Evolutionary conservation across 53 echinoderm and acorn worm genomes (phyloP).

Genomic region (Echinarachnius parma): DNA sequence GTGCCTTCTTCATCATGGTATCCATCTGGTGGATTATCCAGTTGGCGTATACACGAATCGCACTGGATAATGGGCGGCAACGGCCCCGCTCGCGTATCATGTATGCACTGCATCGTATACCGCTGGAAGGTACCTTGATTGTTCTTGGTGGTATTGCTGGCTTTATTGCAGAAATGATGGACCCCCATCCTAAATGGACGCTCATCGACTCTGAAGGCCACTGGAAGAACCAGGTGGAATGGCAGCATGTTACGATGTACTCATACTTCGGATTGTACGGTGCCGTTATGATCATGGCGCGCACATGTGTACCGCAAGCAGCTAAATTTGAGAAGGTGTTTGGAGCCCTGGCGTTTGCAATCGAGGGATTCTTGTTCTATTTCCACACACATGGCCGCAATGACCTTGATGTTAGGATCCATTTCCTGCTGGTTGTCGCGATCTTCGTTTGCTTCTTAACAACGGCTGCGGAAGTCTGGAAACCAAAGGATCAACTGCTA

Average conservation of each 20-base stretch:
- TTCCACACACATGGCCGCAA: constrained; percentile 79
- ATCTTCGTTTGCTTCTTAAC: constrained; percentile 64
- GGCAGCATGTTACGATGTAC: constrained; percentile 98
- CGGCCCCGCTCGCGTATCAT: constrained; percentile 57
- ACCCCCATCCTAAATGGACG: constrained; percentile 74
- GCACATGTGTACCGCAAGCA: constrained; percentile 61
- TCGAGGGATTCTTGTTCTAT: constrained; percentile 84
- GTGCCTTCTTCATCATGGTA: constrained; percentile 80
- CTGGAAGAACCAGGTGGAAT: constrained; percentile 69
- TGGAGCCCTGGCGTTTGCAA: constrained; percentile 75
- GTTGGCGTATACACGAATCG: constrained; percentile 64
- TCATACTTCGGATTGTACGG: constrained; percentile 90
- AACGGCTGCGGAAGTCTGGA: constrained; percentile 54
- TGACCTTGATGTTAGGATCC: constrained; percentile 74
- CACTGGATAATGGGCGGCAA: constrained; percentile 66
- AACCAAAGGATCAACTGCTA: constrained; percentile 56
- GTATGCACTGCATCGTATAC: constrained; percentile 54
- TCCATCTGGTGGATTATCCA: constrained; percentile 95
- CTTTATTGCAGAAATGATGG: constrained; percentile 79
- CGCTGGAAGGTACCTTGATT: constrained; percentile 73
- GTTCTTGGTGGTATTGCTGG: constrained; percentile 60
- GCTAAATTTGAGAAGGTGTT: constrained; percentile 65
- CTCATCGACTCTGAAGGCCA: constrained; percentile 67
- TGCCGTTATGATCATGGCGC: constrained; percentile 33
- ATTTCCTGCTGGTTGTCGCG: constrained; percentile 73